phyloP scores from a whole-genome alignment of 2,888 invertebrate species.

The Drosophila nr. fundita region DNA sequence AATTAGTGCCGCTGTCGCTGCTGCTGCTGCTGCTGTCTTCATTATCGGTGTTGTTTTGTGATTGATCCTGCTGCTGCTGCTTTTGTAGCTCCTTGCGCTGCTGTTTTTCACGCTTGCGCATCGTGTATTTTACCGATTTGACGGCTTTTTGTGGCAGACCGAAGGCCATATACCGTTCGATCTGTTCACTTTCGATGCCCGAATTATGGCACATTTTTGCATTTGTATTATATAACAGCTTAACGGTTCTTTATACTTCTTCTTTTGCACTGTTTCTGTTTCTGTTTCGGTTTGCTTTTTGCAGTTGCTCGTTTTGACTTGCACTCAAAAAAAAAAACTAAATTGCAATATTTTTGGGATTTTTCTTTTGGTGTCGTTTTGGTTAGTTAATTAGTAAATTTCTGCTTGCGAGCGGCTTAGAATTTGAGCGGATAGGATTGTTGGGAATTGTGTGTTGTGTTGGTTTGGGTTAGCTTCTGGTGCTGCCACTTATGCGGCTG shows the following conservation, averaged over 20 bases:
- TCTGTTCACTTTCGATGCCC: conserved; percentile 82
- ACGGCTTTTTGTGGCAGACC: conserved; percentile 84
- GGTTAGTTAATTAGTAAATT: conserved; percentile 51
- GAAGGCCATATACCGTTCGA: conserved; percentile 82
- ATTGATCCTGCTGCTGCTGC: conserved; percentile 30
- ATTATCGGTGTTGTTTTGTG: conserved; percentile 36
- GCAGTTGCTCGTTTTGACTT: conserved; percentile 24
- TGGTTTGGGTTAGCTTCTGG: conserved; percentile 29
- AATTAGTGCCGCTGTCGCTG: conserved; percentile 55
- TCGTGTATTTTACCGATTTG: conserved; percentile 79
- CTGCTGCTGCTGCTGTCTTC: conserved; percentile 32
- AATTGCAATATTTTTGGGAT: conserved; percentile 12
- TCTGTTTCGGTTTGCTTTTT: conserved; percentile 13
- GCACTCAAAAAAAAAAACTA: conserved; percentile 45
- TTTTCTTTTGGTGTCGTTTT: conserved; percentile 24
- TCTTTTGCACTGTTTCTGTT: conserved; percentile 4
- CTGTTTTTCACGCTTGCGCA: conserved; percentile 77
- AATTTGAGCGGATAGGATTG: conserved; percentile 9
- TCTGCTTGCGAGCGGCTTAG: conserved; percentile 30
- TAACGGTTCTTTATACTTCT: conserved; percentile 30
- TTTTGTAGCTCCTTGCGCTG: conserved; percentile 42
- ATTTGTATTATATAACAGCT: conserved; percentile 48
- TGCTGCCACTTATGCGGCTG: conserved; percentile 34
- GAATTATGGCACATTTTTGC: conserved; percentile 84
- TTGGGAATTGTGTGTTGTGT: not conserved